These are phyloP conservation scores for Kryptopterus vitreolus DNA, from an alignment of 2,797 vertebrate genomes.

Conservation along the genomic window DNA sequence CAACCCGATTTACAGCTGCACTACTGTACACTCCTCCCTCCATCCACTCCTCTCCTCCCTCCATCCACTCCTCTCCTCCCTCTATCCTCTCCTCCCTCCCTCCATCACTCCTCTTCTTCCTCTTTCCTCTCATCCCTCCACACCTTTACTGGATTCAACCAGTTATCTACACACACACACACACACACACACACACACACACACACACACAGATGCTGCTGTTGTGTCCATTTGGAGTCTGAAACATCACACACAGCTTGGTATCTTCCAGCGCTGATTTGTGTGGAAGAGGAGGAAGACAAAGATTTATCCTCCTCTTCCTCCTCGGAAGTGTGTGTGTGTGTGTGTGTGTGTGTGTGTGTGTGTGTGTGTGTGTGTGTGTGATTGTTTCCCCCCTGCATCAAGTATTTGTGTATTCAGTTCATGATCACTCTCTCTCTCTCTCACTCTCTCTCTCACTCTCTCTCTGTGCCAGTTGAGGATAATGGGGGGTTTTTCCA, in stretches of 20 bases:
- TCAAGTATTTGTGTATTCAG: too few relatives aligned
- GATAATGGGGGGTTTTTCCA: slow-evolving; percentile 31
- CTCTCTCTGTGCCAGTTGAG: not conserved
- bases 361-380: too few relatives aligned
- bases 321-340: slow-evolving; percentile 3
- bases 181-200: slow-evolving; percentile 28
- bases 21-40: not conserved
- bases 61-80: too few relatives aligned
- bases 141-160: not conserved
- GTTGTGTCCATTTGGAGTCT: slow-evolving; percentile 2
- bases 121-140: not conserved
- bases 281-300: too few relatives aligned
- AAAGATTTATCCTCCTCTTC: not conserved
- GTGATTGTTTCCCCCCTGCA: too few relatives aligned
- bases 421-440: too few relatives aligned
- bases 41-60: too few relatives aligned
- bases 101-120: slow-evolving; percentile 10
- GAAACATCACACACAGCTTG: not conserved
- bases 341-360: too few relatives aligned
- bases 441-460: not conserved
- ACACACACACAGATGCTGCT: slow-evolving; percentile 12
- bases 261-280: slow-evolving; percentile 29
- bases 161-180: slow-evolving; percentile 2
- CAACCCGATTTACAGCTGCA: not conserved
- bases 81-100: not conserved